Base-by-base conservation (phyloP, 2,797 vertebrate genomes). In the Danio tinwini region DNA sequence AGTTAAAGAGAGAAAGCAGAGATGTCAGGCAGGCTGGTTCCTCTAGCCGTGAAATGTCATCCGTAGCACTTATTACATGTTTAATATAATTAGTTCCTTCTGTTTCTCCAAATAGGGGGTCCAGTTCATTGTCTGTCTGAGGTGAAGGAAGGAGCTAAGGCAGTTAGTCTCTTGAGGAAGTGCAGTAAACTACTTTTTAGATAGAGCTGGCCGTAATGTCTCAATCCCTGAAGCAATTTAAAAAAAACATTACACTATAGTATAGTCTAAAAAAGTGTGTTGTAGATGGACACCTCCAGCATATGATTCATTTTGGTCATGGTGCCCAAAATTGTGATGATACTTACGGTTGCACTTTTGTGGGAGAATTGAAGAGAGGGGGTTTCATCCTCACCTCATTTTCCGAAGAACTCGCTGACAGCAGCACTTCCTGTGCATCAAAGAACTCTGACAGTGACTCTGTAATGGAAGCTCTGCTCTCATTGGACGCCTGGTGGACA, bases 401-500 rank as follows among this genome's bases (percentile, higher is more conserved):
- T 91, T 99, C 98, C 83, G 98, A 99, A 84, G 98, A 99, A 83
- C 98, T 99, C 2, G 97, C 96, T 68, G 98, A 98, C 78, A 99
- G 80, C 0, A 99, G 90, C 69, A 99, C 96, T 89, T 99, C 98
- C 82, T 99, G 97, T n/a, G 98, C 98, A 78, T 99, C 98, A 81
- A 97, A 99, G 89, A 99, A 99, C 91, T 99, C 98, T 0, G 96
- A 95, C 72, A 99, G 89, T 13, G 98, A 99, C 89, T 99, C 98
- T 3, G 96, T 93, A 62, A 98, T 91, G 50, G 98, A 99, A 0
- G 95, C 91, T 71, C 95, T 92, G 89, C 98, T 99, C 91, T 99
- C 98, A 62, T 96, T 97, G 90, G 98, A 99, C 6, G 92, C 89
- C 87, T 99, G 98, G 86, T 99, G 98, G 63, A 98, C 95, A 3